Percentiles rank a stretch among this genome's conserved stretches.
phyloP scores from a whole-genome alignment of 2,797 vertebrate genomes.

The Eupleurogrammus muticus region DNA sequence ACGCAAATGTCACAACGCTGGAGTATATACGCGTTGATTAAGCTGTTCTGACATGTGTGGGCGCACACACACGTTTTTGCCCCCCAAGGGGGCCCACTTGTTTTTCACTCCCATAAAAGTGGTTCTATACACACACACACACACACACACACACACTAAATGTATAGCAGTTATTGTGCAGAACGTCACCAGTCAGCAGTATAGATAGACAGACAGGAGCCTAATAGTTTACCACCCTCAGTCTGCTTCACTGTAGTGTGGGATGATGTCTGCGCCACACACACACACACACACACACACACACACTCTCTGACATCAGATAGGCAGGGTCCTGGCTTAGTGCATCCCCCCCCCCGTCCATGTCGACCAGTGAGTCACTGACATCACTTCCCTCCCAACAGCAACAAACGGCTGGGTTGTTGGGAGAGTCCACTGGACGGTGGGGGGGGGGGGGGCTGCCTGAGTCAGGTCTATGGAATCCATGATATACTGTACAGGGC shows the following conservation, averaged over 20 bases:
- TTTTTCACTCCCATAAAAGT: no score
- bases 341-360: constrained; percentile 50
- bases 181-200: constrained; percentile 55
- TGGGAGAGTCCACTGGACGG: constrained; percentile 77
- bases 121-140: constrained; percentile 2
- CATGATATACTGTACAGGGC: constrained; percentile 74
- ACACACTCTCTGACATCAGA: constrained; percentile 73
- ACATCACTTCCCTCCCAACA: constrained; percentile 82
- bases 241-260: constrained; percentile 31
- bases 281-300: constrained; percentile 28
- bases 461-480: constrained; percentile 81
- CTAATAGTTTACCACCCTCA: constrained; percentile 36
- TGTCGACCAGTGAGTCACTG: constrained; percentile 68
- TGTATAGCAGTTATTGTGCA: constrained; percentile 46
- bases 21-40: constrained; percentile 26
- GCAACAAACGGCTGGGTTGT: constrained; percentile 81
- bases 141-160: not conserved
- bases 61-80: no score
- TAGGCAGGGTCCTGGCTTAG: constrained; percentile 65
- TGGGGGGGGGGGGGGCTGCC: constrained; percentile 42
- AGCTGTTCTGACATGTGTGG: constrained; percentile 15
- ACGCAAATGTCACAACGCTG: constrained; percentile 38
- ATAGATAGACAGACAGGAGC: constrained; percentile 52
- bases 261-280: constrained; percentile 21
- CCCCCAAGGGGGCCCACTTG: no score